Evolutionary conservation across 2,797 vertebrate species (phyloP).

Genomic region (Agapornis canus): DNA sequence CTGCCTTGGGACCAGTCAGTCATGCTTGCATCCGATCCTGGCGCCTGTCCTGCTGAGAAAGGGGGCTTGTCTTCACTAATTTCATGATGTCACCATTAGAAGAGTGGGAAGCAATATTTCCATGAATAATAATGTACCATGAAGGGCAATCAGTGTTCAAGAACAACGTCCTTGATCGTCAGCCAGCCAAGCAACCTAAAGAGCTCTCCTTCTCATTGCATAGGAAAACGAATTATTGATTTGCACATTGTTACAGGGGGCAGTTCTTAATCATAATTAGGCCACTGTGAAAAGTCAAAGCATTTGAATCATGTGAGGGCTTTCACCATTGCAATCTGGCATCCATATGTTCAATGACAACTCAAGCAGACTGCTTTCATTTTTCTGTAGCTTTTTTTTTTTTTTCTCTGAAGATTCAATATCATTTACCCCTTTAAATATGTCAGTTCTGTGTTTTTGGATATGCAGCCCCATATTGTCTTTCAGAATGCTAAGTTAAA

Average conservation of each 20-base stretch:
- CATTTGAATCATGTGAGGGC: slow-evolving; percentile 16
- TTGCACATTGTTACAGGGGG: slow-evolving; percentile 44
- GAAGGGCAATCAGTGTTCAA: slow-evolving; percentile 13
- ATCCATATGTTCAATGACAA: slow-evolving; percentile 65
- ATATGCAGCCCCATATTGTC: slow-evolving; percentile 35
- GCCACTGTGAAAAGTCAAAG: slow-evolving; percentile 60
- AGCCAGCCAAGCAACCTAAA: neutral
- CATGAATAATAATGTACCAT: neutral
- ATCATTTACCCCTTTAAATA: slow-evolving; percentile 55
- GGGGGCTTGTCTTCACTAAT: slow-evolving; percentile 25
- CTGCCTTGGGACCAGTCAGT: slow-evolving; percentile 18
- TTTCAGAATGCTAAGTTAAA: slow-evolving; percentile 61
- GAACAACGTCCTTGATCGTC: neutral
- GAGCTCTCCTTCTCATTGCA: neutral
- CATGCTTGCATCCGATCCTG: neutral
- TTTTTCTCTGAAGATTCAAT: slow-evolving; percentile 33
- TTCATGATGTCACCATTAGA: slow-evolving; percentile 34
- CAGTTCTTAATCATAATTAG: slow-evolving; percentile 65
- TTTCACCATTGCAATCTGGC: slow-evolving; percentile 63
- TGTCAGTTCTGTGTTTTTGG: slow-evolving; percentile 45
- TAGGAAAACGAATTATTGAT: slow-evolving; percentile 30
- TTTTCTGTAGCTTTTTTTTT: neutral
- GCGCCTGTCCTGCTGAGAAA: slow-evolving; percentile 40
- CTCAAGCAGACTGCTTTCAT: slow-evolving; percentile 59
- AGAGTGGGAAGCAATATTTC: neutral